Base-by-base conservation (phyloP, 2,797 vertebrate genomes). In the Cephalopachus bancanus region DNA sequence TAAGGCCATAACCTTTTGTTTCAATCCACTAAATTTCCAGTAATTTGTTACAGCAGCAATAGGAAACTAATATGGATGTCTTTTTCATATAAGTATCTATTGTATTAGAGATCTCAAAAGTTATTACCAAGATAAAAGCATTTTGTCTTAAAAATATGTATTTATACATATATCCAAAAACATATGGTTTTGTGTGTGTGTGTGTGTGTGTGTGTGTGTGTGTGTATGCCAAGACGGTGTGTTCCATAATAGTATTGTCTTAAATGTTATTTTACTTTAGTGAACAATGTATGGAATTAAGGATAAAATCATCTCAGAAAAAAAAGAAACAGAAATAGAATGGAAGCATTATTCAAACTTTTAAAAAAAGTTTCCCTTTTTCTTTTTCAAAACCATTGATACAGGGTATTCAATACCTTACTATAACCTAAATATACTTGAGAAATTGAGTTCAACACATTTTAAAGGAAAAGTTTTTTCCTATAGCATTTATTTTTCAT, bases 271-370 rank as follows among this genome's bases (percentile, higher is more conserved):
- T 86, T 96, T 69, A 62, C 28, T 84, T 94, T 72, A 74, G 69
- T 74, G 19, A 37, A 8, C 3, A 62, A 26, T 81, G 7, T 74
- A 51, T 93, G 11, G 88, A 59, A 91, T 11, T 37, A 30, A 93
- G 22, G 28, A 83, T 67, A 74, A 83, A 51, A 78, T 83, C 33
- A 83, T 51, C 26, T 94, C 72, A 74, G 72, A 72, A 88, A 90
- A 65, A 75, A 93, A 76, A 53, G 3, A 84, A 81, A 65, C 14
- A 2, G 5, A 15, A 86, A 51, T 67, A 84, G 19, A 62, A 26
- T 14, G 5, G 19, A 5, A 93, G 4, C 12, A 69, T 83, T 87
- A 89, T 7, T 94, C 67, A 94, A 11, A 3, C 3, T 71, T 69
- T 81, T 55, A 19, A 12, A 89, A 67, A n/a, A 3, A 26, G 49